Conservation (phyloP, 2,797 vertebrate species). For the Pantherophis alleghaniensis region DNA sequence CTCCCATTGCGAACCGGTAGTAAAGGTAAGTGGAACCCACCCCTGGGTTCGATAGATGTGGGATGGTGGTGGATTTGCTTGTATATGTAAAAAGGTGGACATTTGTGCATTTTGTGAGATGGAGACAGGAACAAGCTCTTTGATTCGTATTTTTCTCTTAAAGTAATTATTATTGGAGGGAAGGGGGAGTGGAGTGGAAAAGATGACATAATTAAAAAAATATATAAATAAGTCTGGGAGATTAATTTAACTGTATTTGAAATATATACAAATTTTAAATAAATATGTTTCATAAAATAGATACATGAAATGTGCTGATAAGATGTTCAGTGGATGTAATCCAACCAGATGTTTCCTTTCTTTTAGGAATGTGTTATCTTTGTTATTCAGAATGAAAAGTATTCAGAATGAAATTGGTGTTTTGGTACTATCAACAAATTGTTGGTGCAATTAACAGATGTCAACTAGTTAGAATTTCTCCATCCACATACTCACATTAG, state of each 20-base stretch:
- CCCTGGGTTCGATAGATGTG: no score
- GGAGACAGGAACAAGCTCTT: background rate
- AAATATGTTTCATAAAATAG: background rate
- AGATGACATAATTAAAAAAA: background rate
- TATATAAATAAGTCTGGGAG: background rate
- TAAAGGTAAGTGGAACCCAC: no score
- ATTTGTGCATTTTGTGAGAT: no score
- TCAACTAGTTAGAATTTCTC: background rate
- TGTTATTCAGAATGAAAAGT: background rate
- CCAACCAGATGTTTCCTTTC: background rate
- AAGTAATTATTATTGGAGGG: background rate
- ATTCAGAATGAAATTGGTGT: background rate
- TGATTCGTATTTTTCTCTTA: background rate
- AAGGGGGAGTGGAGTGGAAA: background rate
- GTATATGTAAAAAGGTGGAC: no score
- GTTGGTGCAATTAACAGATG: background rate
- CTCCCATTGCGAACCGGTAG: no score
- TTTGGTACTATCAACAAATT: background rate
- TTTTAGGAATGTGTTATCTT: background rate
- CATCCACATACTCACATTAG: background rate
- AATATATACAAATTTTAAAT: background rate
- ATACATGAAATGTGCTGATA: background rate
- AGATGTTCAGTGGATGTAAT: background rate
- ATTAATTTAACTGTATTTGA: background rate
- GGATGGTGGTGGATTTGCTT: no score